These are phyloP conservation scores for Dendrocincla tyrannina DNA, from an alignment of 2,797 vertebrate genomes.

Conservation along the genomic window DNA sequence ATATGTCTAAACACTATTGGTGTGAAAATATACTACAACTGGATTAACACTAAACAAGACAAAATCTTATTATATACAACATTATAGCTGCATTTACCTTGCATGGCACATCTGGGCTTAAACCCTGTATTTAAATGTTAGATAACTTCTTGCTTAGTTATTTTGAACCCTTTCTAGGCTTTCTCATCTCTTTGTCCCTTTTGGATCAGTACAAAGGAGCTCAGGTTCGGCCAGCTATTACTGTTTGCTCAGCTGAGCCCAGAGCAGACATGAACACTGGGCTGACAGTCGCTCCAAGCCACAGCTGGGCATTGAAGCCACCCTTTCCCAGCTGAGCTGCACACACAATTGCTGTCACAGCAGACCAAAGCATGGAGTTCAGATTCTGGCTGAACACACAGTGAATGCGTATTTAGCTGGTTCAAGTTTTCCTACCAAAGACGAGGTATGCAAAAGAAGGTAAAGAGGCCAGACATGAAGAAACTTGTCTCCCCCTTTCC, in stretches of 20 bases:
- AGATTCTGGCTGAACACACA: background rate
- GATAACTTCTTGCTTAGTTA: background rate
- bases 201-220: background rate
- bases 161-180: background rate
- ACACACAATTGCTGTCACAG: background rate
- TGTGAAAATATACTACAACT: background rate
- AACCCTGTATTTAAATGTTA: background rate
- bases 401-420: rapidly evolving
- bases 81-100: background rate
- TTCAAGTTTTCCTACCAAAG: background rate
- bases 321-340: background rate
- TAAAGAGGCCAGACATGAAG: background rate
- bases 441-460: background rate
- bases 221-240: background rate
- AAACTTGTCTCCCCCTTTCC: background rate
- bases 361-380: background rate
- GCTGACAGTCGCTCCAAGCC: background rate
- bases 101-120: background rate
- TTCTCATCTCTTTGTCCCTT: background rate
- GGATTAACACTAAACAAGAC: background rate
- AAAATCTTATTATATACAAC: background rate
- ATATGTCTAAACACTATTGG: background rate
- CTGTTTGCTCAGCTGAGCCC: rapidly evolving
- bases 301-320: background rate
- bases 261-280: background rate